Evolutionary conservation across 2,888 invertebrate genomes (phyloP).

Genomic region (Hemaris fuciformis): DNA sequence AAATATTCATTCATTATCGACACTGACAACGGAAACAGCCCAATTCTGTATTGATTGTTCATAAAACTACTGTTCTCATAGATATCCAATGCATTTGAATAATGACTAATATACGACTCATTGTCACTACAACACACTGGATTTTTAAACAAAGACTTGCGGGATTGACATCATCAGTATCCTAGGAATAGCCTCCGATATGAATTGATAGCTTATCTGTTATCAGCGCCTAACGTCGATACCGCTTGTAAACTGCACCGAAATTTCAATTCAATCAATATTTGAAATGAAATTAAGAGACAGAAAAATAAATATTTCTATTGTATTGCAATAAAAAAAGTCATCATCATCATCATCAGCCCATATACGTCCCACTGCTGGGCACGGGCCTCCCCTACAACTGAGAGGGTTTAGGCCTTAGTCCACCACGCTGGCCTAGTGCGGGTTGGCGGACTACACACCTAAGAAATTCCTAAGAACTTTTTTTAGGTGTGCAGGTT

Average conservation of each 20-base stretch:
- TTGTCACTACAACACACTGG: background rate
- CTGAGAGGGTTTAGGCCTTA: too few relatives aligned
- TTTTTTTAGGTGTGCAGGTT: too few relatives aligned
- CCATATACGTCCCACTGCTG: too few relatives aligned
- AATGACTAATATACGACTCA: background rate
- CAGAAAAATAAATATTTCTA: background rate
- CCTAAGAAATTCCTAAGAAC: too few relatives aligned
- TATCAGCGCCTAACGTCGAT: conserved; percentile 30
- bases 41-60: too few relatives aligned
- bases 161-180: conserved; percentile 50
- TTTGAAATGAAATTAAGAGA: too few relatives aligned
- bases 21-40: too few relatives aligned
- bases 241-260: background rate
- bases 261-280: conserved; percentile 6
- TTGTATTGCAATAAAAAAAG: background rate
- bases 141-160: conserved; percentile 8
- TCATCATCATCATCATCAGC: too few relatives aligned
- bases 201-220: conserved; percentile 50
- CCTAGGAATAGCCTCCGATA: conserved; percentile 53
- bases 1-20: too few relatives aligned
- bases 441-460: too few relatives aligned
- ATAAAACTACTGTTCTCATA: background rate
- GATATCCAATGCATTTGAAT: background rate
- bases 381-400: too few relatives aligned
- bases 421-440: too few relatives aligned